Conservation (phyloP, 2,113 vertebrate genomes). For the Sakesphorus luctuosus region DNA sequence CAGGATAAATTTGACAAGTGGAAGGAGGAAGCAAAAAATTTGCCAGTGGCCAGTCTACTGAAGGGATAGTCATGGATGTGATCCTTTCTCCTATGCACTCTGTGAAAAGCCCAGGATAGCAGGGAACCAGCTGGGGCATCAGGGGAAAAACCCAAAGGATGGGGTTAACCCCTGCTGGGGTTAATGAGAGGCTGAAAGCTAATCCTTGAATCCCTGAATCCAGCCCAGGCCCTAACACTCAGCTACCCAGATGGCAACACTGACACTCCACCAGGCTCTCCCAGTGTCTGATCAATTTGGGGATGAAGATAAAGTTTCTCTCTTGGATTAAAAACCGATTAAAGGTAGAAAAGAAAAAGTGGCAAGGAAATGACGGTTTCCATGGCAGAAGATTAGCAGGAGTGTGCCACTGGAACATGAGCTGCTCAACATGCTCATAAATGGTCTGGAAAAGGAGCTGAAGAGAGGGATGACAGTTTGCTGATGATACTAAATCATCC, state of each 20-base stretch:
- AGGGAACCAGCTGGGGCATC: not conserved
- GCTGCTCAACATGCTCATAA: slow-evolving; percentile 50
- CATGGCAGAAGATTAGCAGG: not conserved
- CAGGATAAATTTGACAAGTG: not conserved
- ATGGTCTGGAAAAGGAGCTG: slow-evolving; percentile 63
- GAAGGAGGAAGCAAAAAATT: not conserved
- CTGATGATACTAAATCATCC: slow-evolving; percentile 53
- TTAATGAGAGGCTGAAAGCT: not conserved
- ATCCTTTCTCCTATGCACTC: not conserved
- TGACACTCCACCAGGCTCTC: not conserved
- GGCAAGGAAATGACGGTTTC: not conserved
- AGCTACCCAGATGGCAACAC: not conserved
- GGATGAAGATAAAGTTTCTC: not conserved
- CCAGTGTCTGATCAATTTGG: not conserved
- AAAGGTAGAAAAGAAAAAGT: not conserved
- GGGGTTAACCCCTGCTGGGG: not conserved
- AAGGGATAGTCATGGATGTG: not conserved
- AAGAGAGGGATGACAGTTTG: slow-evolving; percentile 42
- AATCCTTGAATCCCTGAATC: accelerated
- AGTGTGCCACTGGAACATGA: not conserved
- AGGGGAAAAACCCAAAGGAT: not conserved
- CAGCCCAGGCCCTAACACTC: not conserved
- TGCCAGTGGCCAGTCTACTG: not conserved
- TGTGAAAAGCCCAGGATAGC: not conserved
- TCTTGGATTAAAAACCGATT: not conserved